Evolutionary conservation across 35 echinoderm and acorn worm genomes (phyloP), one percentile per base, ranked within the genome.

Genomic region (Ptychodera flava): DNA sequence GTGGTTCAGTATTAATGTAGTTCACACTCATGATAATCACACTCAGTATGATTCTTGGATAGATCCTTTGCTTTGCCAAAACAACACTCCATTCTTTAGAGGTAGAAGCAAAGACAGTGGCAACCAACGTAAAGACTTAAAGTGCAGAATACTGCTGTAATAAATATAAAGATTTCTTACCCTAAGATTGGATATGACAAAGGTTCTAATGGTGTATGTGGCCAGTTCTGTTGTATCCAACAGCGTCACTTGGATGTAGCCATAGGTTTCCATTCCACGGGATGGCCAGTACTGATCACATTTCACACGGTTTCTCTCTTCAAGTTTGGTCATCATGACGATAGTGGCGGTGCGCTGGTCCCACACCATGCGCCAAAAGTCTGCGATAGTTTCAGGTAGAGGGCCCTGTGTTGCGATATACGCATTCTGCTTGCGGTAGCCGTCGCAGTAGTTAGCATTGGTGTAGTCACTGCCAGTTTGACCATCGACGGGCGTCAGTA

Each of bases 261-360:
- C 95, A 36, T 98, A 98, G 0, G 90, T 94, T 31, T 98, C 95
- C 36, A 92, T 90, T 16, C 93, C 95, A 28, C 93, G 83, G 31
- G 33, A 94, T 30, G 95, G 95, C 95, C 95, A 98, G 83, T 98
- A 98, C 92, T 98, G 95, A 77, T 98, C 95, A 89, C 95, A 98
- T 79, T 98, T 98, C 1, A 98, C 95, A 79, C 96, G 88, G 77
- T 94, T 99, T 82, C 96, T 94, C 85, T 99, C 96, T 77, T 99
- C 96, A 37, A 99, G 82, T 31, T 94, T 94, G 1, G 96, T 99
- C 96, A 99, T 99, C 96, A 99, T 99, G 31, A 99, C 96, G 27
- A 99, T 92, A 1, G 96, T 99, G 16, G 82, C 81, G 14, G 96
- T 90, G 15, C 96, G 84, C 85, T 99, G 96, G 78, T 99, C 96